Evolutionary conservation across 92 coral and sea anemone species (phyloP).

Genomic region (Palythoa heliodiscus): DNA sequence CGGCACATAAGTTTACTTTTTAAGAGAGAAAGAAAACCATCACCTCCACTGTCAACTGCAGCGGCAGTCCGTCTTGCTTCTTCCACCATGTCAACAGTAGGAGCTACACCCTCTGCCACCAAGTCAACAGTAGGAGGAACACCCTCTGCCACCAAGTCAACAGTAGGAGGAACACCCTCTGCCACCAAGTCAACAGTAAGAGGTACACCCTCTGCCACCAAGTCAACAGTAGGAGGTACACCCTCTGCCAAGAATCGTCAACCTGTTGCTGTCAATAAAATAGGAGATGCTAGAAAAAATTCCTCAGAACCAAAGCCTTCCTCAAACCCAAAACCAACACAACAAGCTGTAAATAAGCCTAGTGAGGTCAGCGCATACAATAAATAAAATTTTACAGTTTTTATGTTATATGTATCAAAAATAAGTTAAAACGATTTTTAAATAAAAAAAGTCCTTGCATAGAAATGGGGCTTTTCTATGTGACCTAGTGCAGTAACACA

Average conservation of each 20-base stretch:
- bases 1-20: slow-evolving; percentile 82
- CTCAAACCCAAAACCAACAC: slow-evolving; percentile 2
- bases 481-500: too few species aligned
- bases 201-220: slow-evolving; percentile 55
- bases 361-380: not conserved
- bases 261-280: slow-evolving; percentile 49
- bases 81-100: slow-evolving; percentile 24
- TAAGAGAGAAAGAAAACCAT: slow-evolving; percentile 63
- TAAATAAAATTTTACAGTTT: not conserved
- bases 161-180: slow-evolving; percentile 41
- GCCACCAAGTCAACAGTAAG: slow-evolving; percentile 18
- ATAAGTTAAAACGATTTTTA: not conserved
- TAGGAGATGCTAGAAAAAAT: slow-evolving; percentile 37
- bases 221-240: slow-evolving; percentile 23
- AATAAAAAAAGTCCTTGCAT: too few species aligned
- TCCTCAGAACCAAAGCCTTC: slow-evolving; percentile 19
- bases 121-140: too few species aligned
- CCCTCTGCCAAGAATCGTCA: slow-evolving; percentile 39
- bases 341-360: slow-evolving; percentile 4
- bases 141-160: slow-evolving; percentile 22
- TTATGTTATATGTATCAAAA: not conserved
- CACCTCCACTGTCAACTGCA: slow-evolving; percentile 77
- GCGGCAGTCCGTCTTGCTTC: slow-evolving; percentile 88
- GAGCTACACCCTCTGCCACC: slow-evolving; percentile 28
- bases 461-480: too few species aligned